These are phyloP conservation scores for Heteractis magnifica DNA, from an alignment of 92 coral and sea anemone genomes.

Conservation along the genomic window DNA sequence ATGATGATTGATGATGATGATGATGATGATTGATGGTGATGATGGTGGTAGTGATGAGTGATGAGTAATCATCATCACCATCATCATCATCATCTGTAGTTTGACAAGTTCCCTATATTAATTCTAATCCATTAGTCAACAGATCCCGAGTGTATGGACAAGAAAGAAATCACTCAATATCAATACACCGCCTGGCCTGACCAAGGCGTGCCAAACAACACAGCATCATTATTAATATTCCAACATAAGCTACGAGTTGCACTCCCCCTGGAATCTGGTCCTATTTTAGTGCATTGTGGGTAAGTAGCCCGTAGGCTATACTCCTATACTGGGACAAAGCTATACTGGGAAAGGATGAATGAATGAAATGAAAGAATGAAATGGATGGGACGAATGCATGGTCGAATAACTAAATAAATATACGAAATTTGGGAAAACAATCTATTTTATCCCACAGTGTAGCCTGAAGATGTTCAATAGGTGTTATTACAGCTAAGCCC, in stretches of 20 bases:
- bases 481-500: too few species aligned
- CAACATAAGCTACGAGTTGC: constrained; percentile 60
- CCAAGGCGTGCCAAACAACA: constrained; percentile 86
- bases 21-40: too few species aligned
- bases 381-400: neutral
- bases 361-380: neutral
- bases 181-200: constrained; percentile 98
- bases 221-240: constrained; percentile 75
- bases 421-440: too few species aligned
- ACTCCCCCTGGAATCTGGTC: constrained; percentile 67
- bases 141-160: constrained; percentile 80
- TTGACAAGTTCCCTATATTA: too few species aligned
- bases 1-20: too few species aligned
- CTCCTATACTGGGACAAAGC: too few species aligned
- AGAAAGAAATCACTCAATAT: constrained; percentile 81
- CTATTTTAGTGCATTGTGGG: constrained; percentile 94
- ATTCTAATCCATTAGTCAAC: constrained; percentile 48
- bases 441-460: too few species aligned
- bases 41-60: too few species aligned
- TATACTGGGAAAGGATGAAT: neutral
- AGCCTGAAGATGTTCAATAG: too few species aligned
- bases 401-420: too few species aligned
- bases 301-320: neutral
- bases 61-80: too few species aligned
- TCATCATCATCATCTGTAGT: too few species aligned